phyloP scores from a whole-genome alignment of 2,113 vertebrate genomes.

The Sminthopsis crassicaudata region DNA sequence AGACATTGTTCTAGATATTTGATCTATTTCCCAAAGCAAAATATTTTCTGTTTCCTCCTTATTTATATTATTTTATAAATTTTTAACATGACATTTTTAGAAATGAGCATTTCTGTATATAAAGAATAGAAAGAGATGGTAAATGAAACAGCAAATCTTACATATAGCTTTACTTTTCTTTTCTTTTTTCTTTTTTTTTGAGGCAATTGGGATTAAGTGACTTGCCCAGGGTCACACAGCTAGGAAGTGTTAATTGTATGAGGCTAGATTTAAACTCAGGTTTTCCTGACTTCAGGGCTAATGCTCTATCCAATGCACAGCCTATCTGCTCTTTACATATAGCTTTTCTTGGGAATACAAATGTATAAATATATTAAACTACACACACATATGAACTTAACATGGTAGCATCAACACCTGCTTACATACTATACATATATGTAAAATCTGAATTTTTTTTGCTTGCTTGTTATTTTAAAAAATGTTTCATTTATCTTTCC shows the following conservation, averaged over 20 bases:
- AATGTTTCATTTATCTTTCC: background rate
- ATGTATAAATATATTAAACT: background rate
- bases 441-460: too few relatives aligned
- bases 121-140: background rate
- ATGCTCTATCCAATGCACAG: too few relatives aligned
- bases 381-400: background rate
- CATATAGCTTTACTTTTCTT: background rate
- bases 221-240: too few relatives aligned
- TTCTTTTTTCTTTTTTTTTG: too few relatives aligned
- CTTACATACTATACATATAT: too few relatives aligned
- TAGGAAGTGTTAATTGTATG: too few relatives aligned
- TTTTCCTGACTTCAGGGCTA: too few relatives aligned
- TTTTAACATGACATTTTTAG: background rate
- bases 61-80: background rate
- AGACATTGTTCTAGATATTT: background rate
- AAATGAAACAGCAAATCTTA: background rate
- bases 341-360: background rate
- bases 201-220: too few relatives aligned
- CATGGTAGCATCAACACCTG: background rate
- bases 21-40: background rate
- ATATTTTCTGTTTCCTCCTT: background rate
- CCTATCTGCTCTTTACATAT: background rate
- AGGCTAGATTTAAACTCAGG: too few relatives aligned
- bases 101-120: background rate
- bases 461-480: background rate